Evolutionary conservation across 2,797 vertebrate species (phyloP), one percentile per base, ranked within the genome.

Genomic region (Notamacropus eugenii): DNA sequence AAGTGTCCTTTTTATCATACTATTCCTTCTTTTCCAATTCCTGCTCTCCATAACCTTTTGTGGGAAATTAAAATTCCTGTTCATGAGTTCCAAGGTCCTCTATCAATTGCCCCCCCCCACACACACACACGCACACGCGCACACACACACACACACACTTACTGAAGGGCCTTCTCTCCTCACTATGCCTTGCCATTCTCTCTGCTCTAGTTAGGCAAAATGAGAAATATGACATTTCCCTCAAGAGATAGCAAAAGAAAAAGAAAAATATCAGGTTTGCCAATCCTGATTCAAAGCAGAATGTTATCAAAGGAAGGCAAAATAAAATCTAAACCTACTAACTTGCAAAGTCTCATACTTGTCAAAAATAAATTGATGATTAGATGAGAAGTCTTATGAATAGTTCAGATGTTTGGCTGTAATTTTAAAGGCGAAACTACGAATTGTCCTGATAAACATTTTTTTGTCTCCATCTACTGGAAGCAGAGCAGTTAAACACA

Each of bases 211-310:
- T 87, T 87, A 87, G 74, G 40, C 74, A 87, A 92, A 91, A 34
- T 91, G 62, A 97, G 93, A 97, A 90, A 95, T 0, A 8, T 54
- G 92, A 91, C 22, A n/a, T 1, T 93, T 91, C 90, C 74, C 94
- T 96, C 40, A 87, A 87, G 52, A 94, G 34, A n/a, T 94, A 8
- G 93, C 92, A 93, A 2, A 1, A 92, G 31, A 90, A 5, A 55
- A 24, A 14, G 27, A 31, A 58, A 92, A 55, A 46, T 87, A 2
- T 67, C 67, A 62, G 5, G 5, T 52, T 95, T 95, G 28, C 93
- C 29, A 90, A 92, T 55, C 28, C 92, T 55, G 31, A 93, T 13
- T 92, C 87, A 82, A 82, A 82, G n/a, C 40, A 82, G 27, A 96
- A 96, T 90, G 62, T 62, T 34, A 93, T 54, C 55, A 96, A 91